These are phyloP conservation scores for Xenopus laevis DNA, from an alignment of 2,113 vertebrate genomes.

Conservation along the genomic window DNA sequence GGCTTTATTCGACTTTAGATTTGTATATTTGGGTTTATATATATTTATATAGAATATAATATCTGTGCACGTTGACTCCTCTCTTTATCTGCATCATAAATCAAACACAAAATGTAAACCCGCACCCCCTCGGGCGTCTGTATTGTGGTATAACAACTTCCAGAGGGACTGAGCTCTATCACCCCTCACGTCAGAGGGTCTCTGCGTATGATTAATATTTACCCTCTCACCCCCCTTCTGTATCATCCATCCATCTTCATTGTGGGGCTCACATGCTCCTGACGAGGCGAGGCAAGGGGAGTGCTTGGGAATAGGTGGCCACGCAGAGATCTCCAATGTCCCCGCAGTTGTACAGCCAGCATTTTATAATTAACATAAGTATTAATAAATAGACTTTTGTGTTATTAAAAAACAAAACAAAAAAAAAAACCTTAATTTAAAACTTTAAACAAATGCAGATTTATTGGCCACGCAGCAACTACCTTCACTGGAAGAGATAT, in stretches of 20 bases:
- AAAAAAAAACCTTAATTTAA: too few species aligned
- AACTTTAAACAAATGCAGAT: too few species aligned
- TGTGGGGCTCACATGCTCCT: slow-evolving; percentile 49
- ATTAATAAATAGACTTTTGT: neutral
- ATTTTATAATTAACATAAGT: neutral
- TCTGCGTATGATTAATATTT: slow-evolving; percentile 61
- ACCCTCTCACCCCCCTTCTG: slow-evolving; percentile 53
- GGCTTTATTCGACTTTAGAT: too few species aligned
- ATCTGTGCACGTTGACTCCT: slow-evolving; percentile 3
- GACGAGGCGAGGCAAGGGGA: slow-evolving; percentile 43
- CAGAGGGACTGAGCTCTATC: slow-evolving; percentile 59
- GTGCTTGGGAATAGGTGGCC: slow-evolving; percentile 15
- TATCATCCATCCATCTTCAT: slow-evolving; percentile 60
- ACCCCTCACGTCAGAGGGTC: slow-evolving; percentile 55
- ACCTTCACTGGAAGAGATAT: too few species aligned
- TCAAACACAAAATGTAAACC: slow-evolving; percentile 50
- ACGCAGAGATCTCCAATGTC: slow-evolving; percentile 3
- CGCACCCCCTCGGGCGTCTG: slow-evolving; percentile 51
- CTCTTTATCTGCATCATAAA: slow-evolving; percentile 49
- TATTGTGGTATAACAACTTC: slow-evolving; percentile 62
- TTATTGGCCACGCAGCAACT: too few species aligned
- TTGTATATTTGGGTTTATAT: slow-evolving; percentile 9
- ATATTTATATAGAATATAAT: neutral
- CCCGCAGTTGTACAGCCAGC: slow-evolving; percentile 24
- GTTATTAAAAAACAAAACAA: too few species aligned